These are phyloP conservation scores for Trissonchulus sp. DNA, from an alignment of 2,888 invertebrate genomes.

Conservation along the genomic window DNA sequence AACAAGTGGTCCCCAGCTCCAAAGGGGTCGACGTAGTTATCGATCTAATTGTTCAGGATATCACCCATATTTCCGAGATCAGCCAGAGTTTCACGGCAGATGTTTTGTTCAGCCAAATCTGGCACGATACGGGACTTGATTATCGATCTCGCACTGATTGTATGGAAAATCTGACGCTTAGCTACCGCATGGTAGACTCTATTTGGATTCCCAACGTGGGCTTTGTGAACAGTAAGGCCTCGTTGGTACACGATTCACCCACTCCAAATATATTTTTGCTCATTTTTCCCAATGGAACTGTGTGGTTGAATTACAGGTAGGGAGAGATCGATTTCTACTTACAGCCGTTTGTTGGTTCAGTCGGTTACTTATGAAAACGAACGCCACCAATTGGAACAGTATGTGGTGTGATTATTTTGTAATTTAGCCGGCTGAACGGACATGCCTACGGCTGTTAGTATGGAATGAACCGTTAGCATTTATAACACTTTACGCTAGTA, in stretches of 20 bases:
- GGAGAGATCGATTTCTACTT: too few relatives aligned
- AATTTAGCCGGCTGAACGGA: too few relatives aligned
- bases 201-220: constrained; percentile 46
- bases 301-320: constrained; percentile 38
- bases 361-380: too few relatives aligned
- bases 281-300: constrained; percentile 48
- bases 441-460: too few relatives aligned
- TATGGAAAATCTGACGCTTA: constrained; percentile 38
- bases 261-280: constrained; percentile 50
- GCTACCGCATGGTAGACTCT: constrained; percentile 45
- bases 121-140: constrained; percentile 35
- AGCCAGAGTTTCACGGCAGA: constrained; percentile 43
- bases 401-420: too few relatives aligned
- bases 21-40: constrained; percentile 50
- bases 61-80: constrained; percentile 37
- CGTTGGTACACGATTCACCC: constrained; percentile 46
- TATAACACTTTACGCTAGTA: too few relatives aligned
- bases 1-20: constrained; percentile 48
- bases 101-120: constrained; percentile 34
- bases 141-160: constrained; percentile 35
- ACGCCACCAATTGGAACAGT: too few relatives aligned
- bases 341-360: too few relatives aligned
- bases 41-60: constrained; percentile 41
- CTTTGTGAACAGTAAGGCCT: constrained; percentile 33
- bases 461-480: too few relatives aligned